phyloP scores from a whole-genome alignment of 2,113 vertebrate species.

The Piprites chloris region DNA sequence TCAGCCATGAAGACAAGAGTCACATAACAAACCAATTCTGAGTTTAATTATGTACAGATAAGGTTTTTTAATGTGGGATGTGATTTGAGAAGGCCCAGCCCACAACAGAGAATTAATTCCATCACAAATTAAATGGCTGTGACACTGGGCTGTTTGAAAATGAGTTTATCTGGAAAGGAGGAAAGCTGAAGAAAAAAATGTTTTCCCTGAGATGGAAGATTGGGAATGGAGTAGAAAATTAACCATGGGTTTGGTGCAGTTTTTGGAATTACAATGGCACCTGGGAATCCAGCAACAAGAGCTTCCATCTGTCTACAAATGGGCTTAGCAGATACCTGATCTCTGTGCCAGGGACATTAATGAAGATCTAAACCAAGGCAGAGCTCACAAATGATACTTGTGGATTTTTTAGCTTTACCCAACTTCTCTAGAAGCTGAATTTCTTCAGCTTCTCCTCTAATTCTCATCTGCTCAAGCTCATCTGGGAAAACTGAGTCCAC shows the following conservation, averaged over 20 bases:
- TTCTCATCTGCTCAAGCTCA: not conserved
- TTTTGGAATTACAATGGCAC: not conserved
- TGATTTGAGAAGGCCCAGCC: not conserved
- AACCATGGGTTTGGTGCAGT: not conserved
- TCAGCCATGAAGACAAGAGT: not conserved
- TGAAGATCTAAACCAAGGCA: not conserved
- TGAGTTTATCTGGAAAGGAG: not conserved
- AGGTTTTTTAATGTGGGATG: not conserved
- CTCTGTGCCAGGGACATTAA: not conserved
- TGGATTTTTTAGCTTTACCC: not conserved
- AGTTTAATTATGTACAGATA: slow-evolving; percentile 12
- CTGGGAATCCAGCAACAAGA: not conserved
- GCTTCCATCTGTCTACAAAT: not conserved
- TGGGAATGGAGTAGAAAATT: not conserved
- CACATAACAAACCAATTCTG: not conserved
- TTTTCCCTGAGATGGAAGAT: not conserved
- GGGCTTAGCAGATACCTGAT: not conserved
- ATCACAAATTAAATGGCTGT: not conserved
- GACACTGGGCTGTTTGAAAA: not conserved
- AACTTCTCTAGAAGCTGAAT: not conserved
- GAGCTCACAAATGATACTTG: not conserved
- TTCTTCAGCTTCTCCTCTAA: not conserved
- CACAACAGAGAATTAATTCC: not conserved
- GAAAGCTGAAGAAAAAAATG: not conserved
- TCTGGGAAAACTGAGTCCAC: not conserved